phyloP scores from a whole-genome alignment of 2,888 invertebrate species.

The Taenaris catops region DNA sequence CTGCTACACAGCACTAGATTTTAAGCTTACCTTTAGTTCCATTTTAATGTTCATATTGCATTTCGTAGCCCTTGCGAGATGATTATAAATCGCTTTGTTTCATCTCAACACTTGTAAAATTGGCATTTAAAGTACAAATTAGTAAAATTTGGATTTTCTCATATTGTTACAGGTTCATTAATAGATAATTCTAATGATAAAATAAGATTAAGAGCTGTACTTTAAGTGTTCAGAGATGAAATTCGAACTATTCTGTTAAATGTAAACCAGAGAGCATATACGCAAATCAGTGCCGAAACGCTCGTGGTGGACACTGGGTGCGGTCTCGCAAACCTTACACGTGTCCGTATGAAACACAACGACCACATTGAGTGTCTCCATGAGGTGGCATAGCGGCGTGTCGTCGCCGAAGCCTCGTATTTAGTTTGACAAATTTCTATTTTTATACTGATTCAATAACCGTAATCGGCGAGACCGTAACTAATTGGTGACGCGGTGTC shows the following conservation, averaged over 20 bases:
- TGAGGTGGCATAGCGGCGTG: conserved; percentile 37
- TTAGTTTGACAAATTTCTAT: conserved; percentile 35
- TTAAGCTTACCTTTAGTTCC: conserved; percentile 65
- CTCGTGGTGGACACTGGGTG: conserved; percentile 42
- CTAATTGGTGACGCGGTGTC: conserved; percentile 10
- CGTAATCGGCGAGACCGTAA: conserved; percentile 6
- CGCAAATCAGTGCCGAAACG: conserved; percentile 42
- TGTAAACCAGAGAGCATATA: conserved; percentile 59
- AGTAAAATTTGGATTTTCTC: conserved; percentile 78
- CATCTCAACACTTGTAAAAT: conserved; percentile 73
- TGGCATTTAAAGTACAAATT: conserved; percentile 80
- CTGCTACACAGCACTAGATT: conserved; percentile 74
- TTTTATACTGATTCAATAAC: conserved; percentile 34
- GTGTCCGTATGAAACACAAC: neutral
- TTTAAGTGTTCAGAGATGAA: conserved; percentile 78
- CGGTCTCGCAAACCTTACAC: conserved; percentile 25
- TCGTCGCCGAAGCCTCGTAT: conserved; percentile 37
- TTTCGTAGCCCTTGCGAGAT: conserved; percentile 68
- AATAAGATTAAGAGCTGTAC: conserved; percentile 77
- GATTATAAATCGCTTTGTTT: conserved; percentile 59
- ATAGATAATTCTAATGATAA: conserved; percentile 70
- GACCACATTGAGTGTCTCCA: conserved; percentile 39
- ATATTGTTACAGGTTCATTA: conserved; percentile 80
- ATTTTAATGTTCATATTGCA: conserved; percentile 56
- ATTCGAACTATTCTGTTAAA: conserved; percentile 61